Conservation (phyloP, 2,888 invertebrate species). For the Tuta absoluta region DNA sequence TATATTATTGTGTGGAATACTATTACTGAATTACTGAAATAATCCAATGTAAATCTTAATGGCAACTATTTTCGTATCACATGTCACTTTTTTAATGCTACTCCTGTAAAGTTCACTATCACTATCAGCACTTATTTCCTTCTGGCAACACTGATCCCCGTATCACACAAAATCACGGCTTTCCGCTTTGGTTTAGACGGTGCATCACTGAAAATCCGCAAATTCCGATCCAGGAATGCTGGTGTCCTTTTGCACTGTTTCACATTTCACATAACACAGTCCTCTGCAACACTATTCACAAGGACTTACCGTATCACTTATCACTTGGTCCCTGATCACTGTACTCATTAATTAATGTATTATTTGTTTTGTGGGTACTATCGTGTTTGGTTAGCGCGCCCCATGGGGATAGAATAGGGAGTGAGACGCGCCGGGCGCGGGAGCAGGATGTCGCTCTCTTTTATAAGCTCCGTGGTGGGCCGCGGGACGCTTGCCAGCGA, state of each 20-base stretch:
- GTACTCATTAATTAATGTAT: slow-evolving; percentile 59
- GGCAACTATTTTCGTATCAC: not conserved
- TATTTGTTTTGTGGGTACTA: slow-evolving; percentile 64
- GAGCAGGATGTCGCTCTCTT: slow-evolving; percentile 68
- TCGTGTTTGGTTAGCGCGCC: slow-evolving; percentile 76
- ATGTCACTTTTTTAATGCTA: not conserved
- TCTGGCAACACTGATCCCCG: slow-evolving; percentile 63
- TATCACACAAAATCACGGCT: slow-evolving; percentile 28
- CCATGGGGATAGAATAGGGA: slow-evolving; percentile 76
- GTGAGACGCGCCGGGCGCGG: slow-evolving; percentile 76
- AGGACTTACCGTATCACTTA: slow-evolving; percentile 78
- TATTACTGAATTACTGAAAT: not conserved
- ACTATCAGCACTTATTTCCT: slow-evolving; percentile 41
- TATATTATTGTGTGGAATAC: too few relatives aligned
- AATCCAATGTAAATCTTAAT: not conserved
- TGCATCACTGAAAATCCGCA: slow-evolving; percentile 40
- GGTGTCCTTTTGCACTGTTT: slow-evolving; percentile 57
- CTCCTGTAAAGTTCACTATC: slow-evolving; percentile 11
- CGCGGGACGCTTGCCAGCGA: slow-evolving; percentile 65
- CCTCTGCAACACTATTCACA: slow-evolving; percentile 59
- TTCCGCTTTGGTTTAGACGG: slow-evolving; percentile 25
- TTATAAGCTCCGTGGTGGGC: slow-evolving; percentile 77
- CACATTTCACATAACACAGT: slow-evolving; percentile 72
- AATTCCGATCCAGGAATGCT: slow-evolving; percentile 29
- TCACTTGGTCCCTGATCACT: slow-evolving; percentile 77